These are phyloP conservation scores for Apteryx owenii DNA, from an alignment of 2,113 vertebrate genomes.

Conservation along the genomic window DNA sequence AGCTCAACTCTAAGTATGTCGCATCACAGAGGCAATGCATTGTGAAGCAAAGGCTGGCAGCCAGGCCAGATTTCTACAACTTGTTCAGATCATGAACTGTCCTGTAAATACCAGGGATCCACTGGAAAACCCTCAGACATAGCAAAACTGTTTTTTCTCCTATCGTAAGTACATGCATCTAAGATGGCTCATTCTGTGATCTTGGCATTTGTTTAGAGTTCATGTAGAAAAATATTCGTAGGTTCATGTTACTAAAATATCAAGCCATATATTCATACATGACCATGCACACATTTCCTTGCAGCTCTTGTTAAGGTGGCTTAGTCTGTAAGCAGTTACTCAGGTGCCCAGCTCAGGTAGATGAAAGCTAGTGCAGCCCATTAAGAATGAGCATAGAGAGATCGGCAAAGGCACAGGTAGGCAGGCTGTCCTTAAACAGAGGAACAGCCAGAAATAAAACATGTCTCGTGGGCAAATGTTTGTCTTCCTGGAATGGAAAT, in stretches of 20 bases:
- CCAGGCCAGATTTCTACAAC: not conserved
- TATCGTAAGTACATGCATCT: fast-evolving
- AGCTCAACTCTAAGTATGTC: not conserved
- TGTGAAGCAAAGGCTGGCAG: not conserved
- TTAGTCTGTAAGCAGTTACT: not conserved
- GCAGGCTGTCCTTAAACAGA: not conserved
- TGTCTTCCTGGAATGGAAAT: not conserved
- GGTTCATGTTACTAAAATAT: not conserved
- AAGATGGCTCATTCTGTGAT: not conserved
- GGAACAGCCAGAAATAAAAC: not conserved
- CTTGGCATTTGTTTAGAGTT: not conserved
- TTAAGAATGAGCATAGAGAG: not conserved
- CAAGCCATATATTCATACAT: not conserved
- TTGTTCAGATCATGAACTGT: not conserved
- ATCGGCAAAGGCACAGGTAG: not conserved
- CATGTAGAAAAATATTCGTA: not conserved
- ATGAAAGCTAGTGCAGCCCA: not conserved
- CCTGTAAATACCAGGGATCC: not conserved
- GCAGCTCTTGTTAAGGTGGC: not conserved
- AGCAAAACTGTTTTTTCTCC: not conserved
- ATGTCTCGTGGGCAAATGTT: not conserved
- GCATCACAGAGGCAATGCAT: not conserved
- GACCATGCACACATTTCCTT: not conserved
- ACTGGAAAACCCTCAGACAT: not conserved
- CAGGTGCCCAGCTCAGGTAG: not conserved